phyloP scores from a whole-genome alignment of 2,888 invertebrate species.

The Epinotia brunnichana region DNA sequence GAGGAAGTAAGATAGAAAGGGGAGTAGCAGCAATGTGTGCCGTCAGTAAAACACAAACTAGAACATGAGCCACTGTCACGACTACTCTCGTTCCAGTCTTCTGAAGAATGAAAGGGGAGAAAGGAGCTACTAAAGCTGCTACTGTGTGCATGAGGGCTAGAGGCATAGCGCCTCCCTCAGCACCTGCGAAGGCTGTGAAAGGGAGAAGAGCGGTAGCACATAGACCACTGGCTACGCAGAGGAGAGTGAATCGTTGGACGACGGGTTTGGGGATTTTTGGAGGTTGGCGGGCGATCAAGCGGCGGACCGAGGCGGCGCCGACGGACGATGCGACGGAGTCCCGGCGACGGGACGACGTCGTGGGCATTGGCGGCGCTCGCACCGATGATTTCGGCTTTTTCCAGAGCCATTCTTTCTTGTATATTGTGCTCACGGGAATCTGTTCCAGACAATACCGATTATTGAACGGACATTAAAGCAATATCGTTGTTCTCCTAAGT shows the following conservation, averaged over 20 bases:
- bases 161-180: constrained; percentile 85
- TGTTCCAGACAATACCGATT: constrained; percentile 48
- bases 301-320: constrained; percentile 90
- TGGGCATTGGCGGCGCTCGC: constrained; percentile 54
- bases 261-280: constrained; percentile 79
- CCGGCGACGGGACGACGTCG: constrained; percentile 75
- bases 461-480: not conserved
- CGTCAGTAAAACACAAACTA: constrained; percentile 84
- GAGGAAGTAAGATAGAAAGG: constrained; percentile 65
- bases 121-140: constrained; percentile 83
- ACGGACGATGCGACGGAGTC: constrained; percentile 89
- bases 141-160: constrained; percentile 85
- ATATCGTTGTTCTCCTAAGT: no score
- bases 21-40: constrained; percentile 81
- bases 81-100: constrained; percentile 71
- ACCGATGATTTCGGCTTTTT: constrained; percentile 66
- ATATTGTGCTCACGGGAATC: constrained; percentile 76
- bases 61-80: constrained; percentile 78
- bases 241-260: constrained; percentile 78
- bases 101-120: constrained; percentile 75
- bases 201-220: constrained; percentile 87
- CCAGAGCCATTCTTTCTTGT: constrained; percentile 80
- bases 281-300: constrained; percentile 85
- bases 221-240: constrained; percentile 85
- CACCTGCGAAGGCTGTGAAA: constrained; percentile 78